A percentile compares a stretch with the other conserved stretches of the same genome.
Conservation (phyloP, 2,113 vertebrate species). For the Phasianus colchicus region DNA sequence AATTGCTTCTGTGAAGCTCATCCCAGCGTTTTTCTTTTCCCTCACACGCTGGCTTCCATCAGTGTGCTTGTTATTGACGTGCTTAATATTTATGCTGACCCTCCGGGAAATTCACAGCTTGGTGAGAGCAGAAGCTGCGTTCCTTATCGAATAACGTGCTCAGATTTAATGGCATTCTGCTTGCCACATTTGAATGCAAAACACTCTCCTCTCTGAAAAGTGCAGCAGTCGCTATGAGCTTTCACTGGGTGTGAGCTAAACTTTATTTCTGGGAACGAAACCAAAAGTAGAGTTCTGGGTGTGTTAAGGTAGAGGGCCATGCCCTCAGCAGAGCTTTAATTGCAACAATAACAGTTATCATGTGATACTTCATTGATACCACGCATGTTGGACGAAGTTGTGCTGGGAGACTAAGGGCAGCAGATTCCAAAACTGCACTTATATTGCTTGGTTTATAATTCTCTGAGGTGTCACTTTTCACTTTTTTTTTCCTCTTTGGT, state of each 20-base stretch:
- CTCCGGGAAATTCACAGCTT: conserved; percentile 58
- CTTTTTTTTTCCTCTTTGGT: background rate
- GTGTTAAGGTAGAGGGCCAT: accelerated
- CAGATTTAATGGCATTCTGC: conserved; percentile 39
- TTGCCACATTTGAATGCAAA: conserved; percentile 39
- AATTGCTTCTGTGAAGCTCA: conserved; percentile 31
- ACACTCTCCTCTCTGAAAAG: background rate
- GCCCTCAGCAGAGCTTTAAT: background rate
- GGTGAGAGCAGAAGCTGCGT: conserved; percentile 47
- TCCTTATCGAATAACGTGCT: conserved; percentile 37
- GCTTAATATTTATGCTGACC: conserved; percentile 62
- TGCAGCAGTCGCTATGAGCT: background rate
- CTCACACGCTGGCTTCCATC: background rate
- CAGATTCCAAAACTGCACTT: background rate
- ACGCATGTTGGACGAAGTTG: background rate
- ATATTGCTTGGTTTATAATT: background rate
- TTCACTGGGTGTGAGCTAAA: background rate
- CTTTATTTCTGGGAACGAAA: background rate
- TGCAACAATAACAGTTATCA: background rate
- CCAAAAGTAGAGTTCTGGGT: background rate
- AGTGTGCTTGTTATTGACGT: conserved; percentile 27
- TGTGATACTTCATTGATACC: background rate
- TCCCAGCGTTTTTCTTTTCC: conserved; percentile 22
- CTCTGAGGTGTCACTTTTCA: background rate
- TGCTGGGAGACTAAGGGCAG: background rate